These are phyloP conservation scores for Brachyopa scutellaris DNA, from an alignment of 2,888 invertebrate genomes.

Conservation along the genomic window DNA sequence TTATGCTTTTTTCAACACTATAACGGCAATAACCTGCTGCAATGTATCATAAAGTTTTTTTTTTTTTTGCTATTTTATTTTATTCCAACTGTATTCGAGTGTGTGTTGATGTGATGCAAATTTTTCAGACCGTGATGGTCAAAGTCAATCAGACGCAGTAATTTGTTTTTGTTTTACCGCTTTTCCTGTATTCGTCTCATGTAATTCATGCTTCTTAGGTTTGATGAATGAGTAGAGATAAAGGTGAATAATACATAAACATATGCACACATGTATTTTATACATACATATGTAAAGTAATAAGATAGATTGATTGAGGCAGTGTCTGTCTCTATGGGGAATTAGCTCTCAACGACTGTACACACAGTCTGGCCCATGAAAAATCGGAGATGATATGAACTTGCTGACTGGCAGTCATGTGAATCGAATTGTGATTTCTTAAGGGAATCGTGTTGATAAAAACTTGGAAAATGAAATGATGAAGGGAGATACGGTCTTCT, in stretches of 20 bases:
- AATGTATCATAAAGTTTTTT: constrained; percentile 2
- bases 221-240: not conserved
- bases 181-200: not conserved
- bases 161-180: not conserved
- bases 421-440: constrained; percentile 31
- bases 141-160: constrained; percentile 58
- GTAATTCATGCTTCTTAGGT: not conserved
- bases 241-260: not conserved
- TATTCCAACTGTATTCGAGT: not conserved
- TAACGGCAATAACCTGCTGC: constrained; percentile 18
- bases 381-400: constrained; percentile 32
- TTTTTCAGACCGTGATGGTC: constrained; percentile 70
- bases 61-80: not conserved
- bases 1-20: too few species aligned
- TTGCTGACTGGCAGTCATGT: constrained; percentile 31
- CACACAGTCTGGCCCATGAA: constrained; percentile 13
- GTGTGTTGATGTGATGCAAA: constrained; percentile 39
- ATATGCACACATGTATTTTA: too few species aligned
- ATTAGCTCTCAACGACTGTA: constrained; percentile 8
- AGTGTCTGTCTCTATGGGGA: not conserved
- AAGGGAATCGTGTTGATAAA: constrained; percentile 37
- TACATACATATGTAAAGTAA: too few species aligned
- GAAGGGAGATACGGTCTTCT: not conserved
- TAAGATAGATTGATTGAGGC: constrained; percentile 29
- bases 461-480: constrained; percentile 6